phyloP scores from a whole-genome alignment of 2,797 vertebrate species.

The Neostethus bicornis region DNA sequence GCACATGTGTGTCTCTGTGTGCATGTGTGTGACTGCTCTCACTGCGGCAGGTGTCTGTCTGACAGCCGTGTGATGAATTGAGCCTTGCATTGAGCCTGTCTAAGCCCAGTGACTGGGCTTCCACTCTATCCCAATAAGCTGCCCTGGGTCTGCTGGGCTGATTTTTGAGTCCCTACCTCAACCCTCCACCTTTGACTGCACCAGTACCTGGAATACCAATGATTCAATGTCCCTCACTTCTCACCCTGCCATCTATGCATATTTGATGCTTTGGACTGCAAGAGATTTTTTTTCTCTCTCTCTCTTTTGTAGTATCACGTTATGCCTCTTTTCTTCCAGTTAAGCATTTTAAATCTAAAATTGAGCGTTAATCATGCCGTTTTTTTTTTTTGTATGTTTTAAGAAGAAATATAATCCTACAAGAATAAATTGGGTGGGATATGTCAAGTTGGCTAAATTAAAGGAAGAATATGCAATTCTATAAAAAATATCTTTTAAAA shows the following conservation, averaged over 20 bases:
- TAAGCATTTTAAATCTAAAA: too few relatives aligned
- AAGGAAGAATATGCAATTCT: too few relatives aligned
- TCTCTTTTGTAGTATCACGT: conserved; percentile 40
- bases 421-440: too few relatives aligned
- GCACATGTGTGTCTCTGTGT: conserved; percentile 21
- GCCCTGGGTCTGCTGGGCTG: conserved; percentile 70
- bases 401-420: too few relatives aligned
- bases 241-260: conserved; percentile 66
- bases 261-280: conserved; percentile 61
- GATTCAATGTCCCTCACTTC: conserved; percentile 62
- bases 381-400: too few relatives aligned
- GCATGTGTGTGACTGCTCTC: conserved; percentile 44
- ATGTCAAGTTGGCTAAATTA: too few relatives aligned
- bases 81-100: conserved; percentile 76
- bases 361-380: too few relatives aligned
- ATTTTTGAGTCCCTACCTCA: conserved; percentile 63
- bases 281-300: background rate
- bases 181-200: conserved; percentile 69
- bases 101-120: conserved; percentile 77
- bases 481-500: too few relatives aligned
- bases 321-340: too few relatives aligned
- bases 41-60: conserved; percentile 74
- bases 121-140: conserved; percentile 76
- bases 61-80: conserved; percentile 82
- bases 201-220: conserved; percentile 74